These are phyloP conservation scores for Helicoverpa assulta DNA, from an alignment of 2,888 invertebrate genomes.

Conservation along the genomic window DNA sequence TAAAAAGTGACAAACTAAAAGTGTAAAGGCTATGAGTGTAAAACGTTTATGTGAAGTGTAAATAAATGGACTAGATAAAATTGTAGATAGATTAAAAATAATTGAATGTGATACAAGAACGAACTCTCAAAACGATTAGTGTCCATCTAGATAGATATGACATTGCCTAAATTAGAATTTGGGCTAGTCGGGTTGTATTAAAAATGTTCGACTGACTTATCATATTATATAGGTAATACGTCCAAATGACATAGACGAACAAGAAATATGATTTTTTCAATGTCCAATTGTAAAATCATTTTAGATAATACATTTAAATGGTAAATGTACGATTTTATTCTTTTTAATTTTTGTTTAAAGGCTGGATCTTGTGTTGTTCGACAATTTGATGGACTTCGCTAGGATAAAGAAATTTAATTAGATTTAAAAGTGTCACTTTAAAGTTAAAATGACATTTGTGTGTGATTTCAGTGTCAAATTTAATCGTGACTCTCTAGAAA, in stretches of 20 bases:
- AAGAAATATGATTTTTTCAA: conserved; percentile 67
- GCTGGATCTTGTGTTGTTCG: conserved; percentile 64
- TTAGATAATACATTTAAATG: conserved; percentile 62
- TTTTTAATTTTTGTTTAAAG: conserved; percentile 56
- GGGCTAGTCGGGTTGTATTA: conserved; percentile 76
- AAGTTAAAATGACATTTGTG: conserved; percentile 27
- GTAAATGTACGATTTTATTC: conserved; percentile 60
- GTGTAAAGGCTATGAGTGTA: conserved; percentile 55
- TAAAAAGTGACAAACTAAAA: conserved; percentile 29
- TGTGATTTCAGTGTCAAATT: conserved; percentile 20
- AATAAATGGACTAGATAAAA: conserved; percentile 81
- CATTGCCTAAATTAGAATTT: conserved; percentile 59
- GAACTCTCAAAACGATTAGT: conserved; percentile 69
- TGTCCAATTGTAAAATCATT: conserved; percentile 75
- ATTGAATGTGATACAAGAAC: conserved; percentile 85
- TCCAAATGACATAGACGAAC: conserved; percentile 77
- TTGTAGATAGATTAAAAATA: conserved; percentile 85
- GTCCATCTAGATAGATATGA: conserved; percentile 72
- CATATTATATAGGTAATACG: conserved; percentile 77
- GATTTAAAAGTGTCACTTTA: conserved; percentile 34
- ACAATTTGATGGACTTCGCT: conserved; percentile 47
- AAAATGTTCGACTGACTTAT: conserved; percentile 84
- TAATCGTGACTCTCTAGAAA: conserved; percentile 8
- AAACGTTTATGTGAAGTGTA: conserved; percentile 69
- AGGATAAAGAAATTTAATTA: conserved; percentile 31